A percentile compares a stretch with the other conserved stretches of the same genome.
Conservation (phyloP, 2,113 vertebrate genomes). For the Vicugna pacos region DNA sequence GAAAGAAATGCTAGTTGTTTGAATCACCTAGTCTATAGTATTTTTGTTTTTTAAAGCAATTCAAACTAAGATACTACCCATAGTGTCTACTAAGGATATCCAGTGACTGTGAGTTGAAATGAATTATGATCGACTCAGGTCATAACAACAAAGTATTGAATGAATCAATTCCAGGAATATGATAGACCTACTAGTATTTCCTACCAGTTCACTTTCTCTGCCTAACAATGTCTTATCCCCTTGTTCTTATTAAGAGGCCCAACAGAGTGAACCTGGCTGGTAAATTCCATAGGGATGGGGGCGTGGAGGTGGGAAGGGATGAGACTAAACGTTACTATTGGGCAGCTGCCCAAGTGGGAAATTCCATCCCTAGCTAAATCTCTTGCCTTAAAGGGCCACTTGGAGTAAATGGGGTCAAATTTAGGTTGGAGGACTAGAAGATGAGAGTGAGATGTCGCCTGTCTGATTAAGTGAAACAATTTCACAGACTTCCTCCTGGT, state of each 20-base stretch:
- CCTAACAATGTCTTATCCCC: not conserved
- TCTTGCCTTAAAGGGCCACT: not conserved
- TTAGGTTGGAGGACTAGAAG: not conserved
- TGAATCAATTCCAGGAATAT: not conserved
- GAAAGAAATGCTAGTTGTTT: not conserved
- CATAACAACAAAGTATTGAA: not conserved
- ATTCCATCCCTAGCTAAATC: not conserved
- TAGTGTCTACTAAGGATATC: not conserved
- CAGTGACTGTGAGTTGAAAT: not conserved
- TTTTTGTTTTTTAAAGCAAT: not conserved
- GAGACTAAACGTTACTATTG: not conserved
- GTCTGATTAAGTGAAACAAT: not conserved
- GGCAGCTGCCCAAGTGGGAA: not conserved
- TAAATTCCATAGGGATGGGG: not conserved
- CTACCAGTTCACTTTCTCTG: not conserved
- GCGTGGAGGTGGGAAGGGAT: too few relatives aligned
- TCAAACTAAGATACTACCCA: not conserved
- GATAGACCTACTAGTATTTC: not conserved
- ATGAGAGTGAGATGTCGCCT: accelerated
- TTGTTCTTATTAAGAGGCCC: not conserved
- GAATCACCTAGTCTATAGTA: not conserved
- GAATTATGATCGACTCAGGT: not conserved
- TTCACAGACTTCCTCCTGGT: not conserved
- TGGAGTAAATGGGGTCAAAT: not conserved
- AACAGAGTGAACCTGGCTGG: not conserved